Evolutionary conservation across 1,140 invertebrate genomes (phyloP), one percentile per base, ranked within the genome.

Genomic region (Aporrectodea caliginosa): DNA sequence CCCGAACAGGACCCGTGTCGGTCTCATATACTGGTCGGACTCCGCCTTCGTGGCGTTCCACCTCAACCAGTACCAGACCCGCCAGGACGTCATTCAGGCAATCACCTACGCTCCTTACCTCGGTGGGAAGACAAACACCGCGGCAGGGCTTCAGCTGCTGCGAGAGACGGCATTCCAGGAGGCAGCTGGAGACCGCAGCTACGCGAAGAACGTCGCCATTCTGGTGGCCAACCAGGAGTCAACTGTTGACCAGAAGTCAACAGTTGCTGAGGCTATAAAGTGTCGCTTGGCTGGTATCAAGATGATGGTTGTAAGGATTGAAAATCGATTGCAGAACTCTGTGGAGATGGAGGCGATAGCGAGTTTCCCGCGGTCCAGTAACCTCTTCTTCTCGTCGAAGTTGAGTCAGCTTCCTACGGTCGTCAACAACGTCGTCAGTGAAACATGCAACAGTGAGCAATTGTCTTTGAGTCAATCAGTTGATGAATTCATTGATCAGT

Each of bases 281-380:
- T 35, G 35, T 68, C 33, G 35, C 29, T 29, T 76, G 16, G 75
- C 33, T 35, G 43, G 75, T 29, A 76, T 30, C 43, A 29, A 35
- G 33, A 58, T 76, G 29, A 1, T 76, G 16, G 32, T 35, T 1
- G 35, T 76, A 2, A 35, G 32, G 12, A n/a, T 76, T 29, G 75
- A 76, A n/a, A 32, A 35, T 27, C 34, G 43, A 29, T 29, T 76
- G 75, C 27, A n/a, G 16, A 43, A 76, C 43, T 76, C 75, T 32
- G 22, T 35, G 2, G 80, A 81, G 32, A 35, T 81, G 22, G 76
- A 81, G 43, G 77, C 76, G 22, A 78, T 81, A 34, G 80, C 80
- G 0, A 81, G 80, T 69, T 70, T 78, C 22, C 80, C 80, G 32
- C 79, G 73, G 43, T 72, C 72, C 2, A 16, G 35, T 1, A 81